A percentile compares a stretch with the other conserved stretches of the same genome.
Conservation (phyloP, 2,113 vertebrate genomes). For the Callospermophilus lateralis region DNA sequence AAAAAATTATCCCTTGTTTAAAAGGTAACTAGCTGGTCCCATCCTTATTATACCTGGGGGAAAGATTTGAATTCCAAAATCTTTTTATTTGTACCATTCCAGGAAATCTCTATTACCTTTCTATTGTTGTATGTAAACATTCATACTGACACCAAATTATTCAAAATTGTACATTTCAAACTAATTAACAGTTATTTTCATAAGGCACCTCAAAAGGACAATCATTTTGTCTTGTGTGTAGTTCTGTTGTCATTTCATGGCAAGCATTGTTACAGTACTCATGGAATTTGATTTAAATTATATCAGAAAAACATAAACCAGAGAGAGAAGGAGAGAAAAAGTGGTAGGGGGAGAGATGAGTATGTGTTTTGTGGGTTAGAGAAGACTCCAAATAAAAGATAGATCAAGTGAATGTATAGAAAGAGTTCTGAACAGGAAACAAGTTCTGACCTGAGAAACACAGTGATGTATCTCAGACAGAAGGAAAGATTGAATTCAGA, state of each 20-base stretch:
- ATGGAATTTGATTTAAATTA: not conserved
- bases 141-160: not conserved
- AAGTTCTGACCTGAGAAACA: not conserved
- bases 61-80: too few species aligned
- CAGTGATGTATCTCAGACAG: not conserved
- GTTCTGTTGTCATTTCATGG: not conserved
- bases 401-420: not conserved
- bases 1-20: not conserved
- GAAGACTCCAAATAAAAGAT: not conserved
- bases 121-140: not conserved
- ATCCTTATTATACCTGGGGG: not conserved
- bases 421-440: not conserved
- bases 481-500: not conserved
- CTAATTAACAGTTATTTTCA: not conserved
- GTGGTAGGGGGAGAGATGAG: too few species aligned
- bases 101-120: not conserved
- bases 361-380: not conserved
- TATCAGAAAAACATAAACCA: not conserved
- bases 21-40: not conserved
- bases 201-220: not conserved
- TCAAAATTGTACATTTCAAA: not conserved
- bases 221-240: not conserved
- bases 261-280: not conserved
- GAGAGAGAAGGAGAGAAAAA: not conserved
- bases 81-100: too few species aligned